Base-by-base conservation (phyloP, 2,888 invertebrate species). In the Laspeyria flexula region DNA sequence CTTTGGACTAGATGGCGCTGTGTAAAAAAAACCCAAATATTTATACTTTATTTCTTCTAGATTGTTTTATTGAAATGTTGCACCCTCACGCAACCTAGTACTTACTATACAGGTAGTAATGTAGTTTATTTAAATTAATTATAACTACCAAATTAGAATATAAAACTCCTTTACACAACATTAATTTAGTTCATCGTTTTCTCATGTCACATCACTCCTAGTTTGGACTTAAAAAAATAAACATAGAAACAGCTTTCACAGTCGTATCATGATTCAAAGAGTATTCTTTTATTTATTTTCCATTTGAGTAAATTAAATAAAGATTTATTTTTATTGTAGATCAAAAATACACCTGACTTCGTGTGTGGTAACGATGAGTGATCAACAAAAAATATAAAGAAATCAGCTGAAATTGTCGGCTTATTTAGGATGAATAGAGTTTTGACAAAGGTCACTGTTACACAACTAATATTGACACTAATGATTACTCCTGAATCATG, bases 271-370 rank as follows among this genome's bases (percentile, higher is more conserved):
- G 58, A 56, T 60, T 30, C 40, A 25, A 18, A 29, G 48, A 37
- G 43, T 43, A 42, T 35, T 37, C 35, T 45, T 40, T 44, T 65
- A 67, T 71, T 71, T 74, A 61, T 68, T 64, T 72, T 73, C 49
- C 62, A 64, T 64, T 60, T 65, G 56, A 61, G 54, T 50, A 60
- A 59, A 73, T 64, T 60, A 66, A 73, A 68, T 61, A 66, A 27
- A 40, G 55, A 43, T 73, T 75, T 75, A 72, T 73, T 70, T 31
- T 13, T 60, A 63, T 55, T 55, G 57, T 51, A 50, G 70, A 69
- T 71, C 61, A 66, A 71, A 75, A 76, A 71, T 71, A 71, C 54
- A 64, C 55, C 55, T 65, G 55, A 56, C 77, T 60, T 65, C 70
- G 72, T 76, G 77, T 79, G 76, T 72, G 77, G 76, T 55, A 46